Percentiles rank a stretch among this genome's conserved stretches.
Conservation (phyloP, 2,888 invertebrate genomes). For the Endotricha flammealis region DNA sequence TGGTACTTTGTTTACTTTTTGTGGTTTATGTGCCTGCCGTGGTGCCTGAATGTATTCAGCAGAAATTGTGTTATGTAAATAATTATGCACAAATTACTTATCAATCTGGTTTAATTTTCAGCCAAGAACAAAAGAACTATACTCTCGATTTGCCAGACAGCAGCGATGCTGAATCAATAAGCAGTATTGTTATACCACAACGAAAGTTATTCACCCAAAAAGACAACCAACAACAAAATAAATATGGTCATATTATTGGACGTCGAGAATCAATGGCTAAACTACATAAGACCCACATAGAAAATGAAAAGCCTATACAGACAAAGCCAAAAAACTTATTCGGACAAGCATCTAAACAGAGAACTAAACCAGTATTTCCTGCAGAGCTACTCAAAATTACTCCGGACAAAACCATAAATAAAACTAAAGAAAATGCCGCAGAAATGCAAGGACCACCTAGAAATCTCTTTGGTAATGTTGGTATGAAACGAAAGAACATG, state of each 20-base stretch:
- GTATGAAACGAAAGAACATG: constrained; percentile 53
- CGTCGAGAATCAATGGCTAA: constrained; percentile 43
- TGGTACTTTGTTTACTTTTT: too few relatives aligned
- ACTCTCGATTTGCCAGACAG: constrained; percentile 55
- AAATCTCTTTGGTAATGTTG: constrained; percentile 48
- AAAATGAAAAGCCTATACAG: constrained; percentile 36
- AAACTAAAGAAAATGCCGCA: constrained; percentile 37
- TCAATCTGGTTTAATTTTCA: constrained; percentile 33
- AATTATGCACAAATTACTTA: too few relatives aligned
- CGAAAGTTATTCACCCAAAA: constrained; percentile 53
- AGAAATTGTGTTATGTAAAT: too few relatives aligned
- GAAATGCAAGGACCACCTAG: constrained; percentile 36
- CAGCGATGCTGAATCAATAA: constrained; percentile 60
- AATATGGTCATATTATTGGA: constrained; percentile 37
- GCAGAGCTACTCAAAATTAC: constrained; percentile 47
- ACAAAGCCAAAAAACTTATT: constrained; percentile 47
- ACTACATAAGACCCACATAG: constrained; percentile 33
- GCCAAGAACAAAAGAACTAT: constrained; percentile 49
- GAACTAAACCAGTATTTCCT: constrained; percentile 47
- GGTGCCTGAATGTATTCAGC: too few relatives aligned
- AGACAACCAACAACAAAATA: constrained; percentile 38
- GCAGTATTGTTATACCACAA: constrained; percentile 60
- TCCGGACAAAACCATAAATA: constrained; percentile 46
- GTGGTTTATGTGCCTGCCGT: too few relatives aligned
- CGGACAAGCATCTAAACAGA: constrained; percentile 30